Base-by-base conservation (phyloP, 2,888 invertebrate genomes). In the Spialia ferax region DNA sequence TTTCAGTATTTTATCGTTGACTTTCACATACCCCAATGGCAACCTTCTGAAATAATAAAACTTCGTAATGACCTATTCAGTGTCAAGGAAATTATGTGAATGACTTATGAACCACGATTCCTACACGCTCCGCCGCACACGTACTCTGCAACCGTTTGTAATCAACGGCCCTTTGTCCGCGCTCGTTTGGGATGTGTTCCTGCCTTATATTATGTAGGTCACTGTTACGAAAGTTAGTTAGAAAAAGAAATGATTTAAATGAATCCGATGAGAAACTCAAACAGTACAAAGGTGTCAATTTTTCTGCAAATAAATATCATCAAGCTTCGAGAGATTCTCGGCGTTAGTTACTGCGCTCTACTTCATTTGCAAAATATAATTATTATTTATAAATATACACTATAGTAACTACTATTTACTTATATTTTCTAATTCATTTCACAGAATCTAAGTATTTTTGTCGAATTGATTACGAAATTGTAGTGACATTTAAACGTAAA, bases 111-210 rank as follows among this genome's bases (percentile, higher is more conserved):
- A n/a, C n/a, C n/a, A n/a, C n/a, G n/a, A n/a, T n/a, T n/a, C n/a
- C n/a, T n/a, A n/a, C n/a, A n/a, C 35, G 32, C 32, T 32, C 32
- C 32, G 32, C 32, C 55, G 32, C 55, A 15, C 11, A 13, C 23
- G 10, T 22, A 10, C 55, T 11, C 18, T 32, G 32, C 20, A 18
- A 2, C 32, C 32, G 11, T 32, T 55, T 55, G 4, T 35, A 32
- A 35, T 55, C 57, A 57, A 57, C 23, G 38, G 10, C 7, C 23
- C 57, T 38, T 42, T 57, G 57, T 54, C 7, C 38, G 4, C 22
- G n/a, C n/a, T 38, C 38, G n/a, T n/a, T 57, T 38, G 35, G 35
- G 35, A 57, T 57, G 57, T 38, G 23, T 42, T 38, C 57, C n/a
- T n/a, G 23, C 57, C n/a, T 38, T 57, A 4, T 35, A 22, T 57